Evolutionary conservation across 2,113 vertebrate species (phyloP), one percentile per base, ranked within the genome.

Genomic region (Halcyon senegalensis): DNA sequence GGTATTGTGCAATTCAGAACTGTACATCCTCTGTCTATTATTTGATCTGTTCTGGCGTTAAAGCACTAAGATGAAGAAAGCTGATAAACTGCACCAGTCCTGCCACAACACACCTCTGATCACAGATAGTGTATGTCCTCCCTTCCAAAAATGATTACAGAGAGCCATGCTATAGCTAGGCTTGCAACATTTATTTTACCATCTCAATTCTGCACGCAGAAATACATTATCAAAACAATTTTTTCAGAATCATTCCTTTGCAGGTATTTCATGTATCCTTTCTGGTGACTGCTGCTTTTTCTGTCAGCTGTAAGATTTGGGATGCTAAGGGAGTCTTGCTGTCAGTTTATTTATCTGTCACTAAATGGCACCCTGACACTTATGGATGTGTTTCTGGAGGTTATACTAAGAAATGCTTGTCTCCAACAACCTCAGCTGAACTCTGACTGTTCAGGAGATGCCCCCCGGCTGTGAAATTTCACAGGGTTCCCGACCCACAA

Each of bases 401-500:
- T 43, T 50, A 59, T 16, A 74, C 3, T 0, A 2, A 33, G 63
- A 84, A 87, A 55, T 0, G 2, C 10, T 55, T 62, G 11, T 41
- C 64, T 55, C 86, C 82, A 85, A 10, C 12, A 44, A 41, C 15
- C 48, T 72, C 39, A 8, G 63, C 44, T 72, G 62, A 87, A 23
- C 43, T 80, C 62, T 37, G n/a, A 16, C 27, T 44, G 73, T 51
- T 64, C 44, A 48, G 43, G 33, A 75, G 58, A 72, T 68, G 67
- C 37, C 53, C 21, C 21, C n/a, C 8, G 16, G 39, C 68, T 68
- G 23, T 27, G 83, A 62, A 78, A 84, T 46, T 70, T 63, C 33
- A 33, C 0, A 0, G 7, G 27, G 67, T 51, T 79, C 67, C 68
- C 0, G 0, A 37, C 18, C 24, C 35, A 8, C 0, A 2, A 20